Evolutionary conservation across 2,797 vertebrate genomes (phyloP).

Genomic region (Chaetodon trifasciatus): DNA sequence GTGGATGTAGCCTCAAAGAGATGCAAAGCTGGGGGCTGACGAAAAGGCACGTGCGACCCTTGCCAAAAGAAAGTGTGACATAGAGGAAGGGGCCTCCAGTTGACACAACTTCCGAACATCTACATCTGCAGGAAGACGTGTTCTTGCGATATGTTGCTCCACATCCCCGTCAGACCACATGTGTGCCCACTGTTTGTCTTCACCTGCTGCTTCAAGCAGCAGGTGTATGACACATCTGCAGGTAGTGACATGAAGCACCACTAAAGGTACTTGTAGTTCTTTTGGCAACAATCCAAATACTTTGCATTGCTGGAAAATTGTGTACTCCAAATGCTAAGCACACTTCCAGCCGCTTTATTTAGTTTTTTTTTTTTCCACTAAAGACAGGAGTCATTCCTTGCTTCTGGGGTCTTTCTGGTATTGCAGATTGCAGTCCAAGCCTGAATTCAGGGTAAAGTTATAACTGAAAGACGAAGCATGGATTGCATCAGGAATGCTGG

Average conservation of each 20-base stretch:
- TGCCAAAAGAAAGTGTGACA: conserved; percentile 58
- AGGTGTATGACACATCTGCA: conserved; percentile 1
- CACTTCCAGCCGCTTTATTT: no score
- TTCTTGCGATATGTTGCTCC: conserved; percentile 3
- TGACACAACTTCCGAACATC: conserved; percentile 77
- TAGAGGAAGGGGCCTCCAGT: conserved; percentile 60
- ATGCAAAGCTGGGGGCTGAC: neutral
- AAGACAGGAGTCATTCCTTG: neutral
- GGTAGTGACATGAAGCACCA: conserved; percentile 6
- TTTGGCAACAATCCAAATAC: no score
- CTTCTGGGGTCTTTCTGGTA: neutral
- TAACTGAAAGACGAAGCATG: neutral
- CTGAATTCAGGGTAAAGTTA: conserved; percentile 18
- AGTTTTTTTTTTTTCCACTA: no score
- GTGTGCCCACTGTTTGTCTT: neutral
- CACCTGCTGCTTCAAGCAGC: neutral
- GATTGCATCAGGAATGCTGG: conserved; percentile 74
- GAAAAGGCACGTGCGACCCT: conserved; percentile 32
- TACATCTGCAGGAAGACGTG: conserved; percentile 62
- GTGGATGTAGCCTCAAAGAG: conserved; percentile 20
- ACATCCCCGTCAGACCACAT: conserved; percentile 9
- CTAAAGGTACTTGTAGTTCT: fast-evolving
- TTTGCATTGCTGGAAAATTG: neutral
- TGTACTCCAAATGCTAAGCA: neutral
- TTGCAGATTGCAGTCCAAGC: neutral